phyloP scores from a whole-genome alignment of 2,113 vertebrate species.

The Cettia cetti region DNA sequence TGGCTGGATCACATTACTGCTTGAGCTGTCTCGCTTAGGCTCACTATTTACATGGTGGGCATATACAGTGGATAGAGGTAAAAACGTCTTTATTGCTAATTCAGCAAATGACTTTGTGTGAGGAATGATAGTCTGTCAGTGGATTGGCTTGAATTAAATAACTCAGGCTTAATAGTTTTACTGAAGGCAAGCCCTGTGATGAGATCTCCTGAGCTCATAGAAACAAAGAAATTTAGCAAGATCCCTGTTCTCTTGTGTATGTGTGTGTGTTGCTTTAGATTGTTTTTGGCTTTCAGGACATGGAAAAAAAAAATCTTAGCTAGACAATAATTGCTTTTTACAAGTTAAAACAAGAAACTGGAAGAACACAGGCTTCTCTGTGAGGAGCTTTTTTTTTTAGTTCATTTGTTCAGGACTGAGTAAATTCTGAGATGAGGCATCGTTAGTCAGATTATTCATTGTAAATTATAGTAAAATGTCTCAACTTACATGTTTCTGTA shows the following conservation, averaged over 20 bases:
- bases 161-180: background rate
- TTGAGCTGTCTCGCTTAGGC: background rate
- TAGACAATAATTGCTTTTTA: background rate
- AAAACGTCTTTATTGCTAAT: background rate
- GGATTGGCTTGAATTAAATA: background rate
- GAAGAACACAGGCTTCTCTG: background rate
- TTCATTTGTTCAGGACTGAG: background rate
- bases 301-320: background rate
- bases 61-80: background rate
- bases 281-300: background rate
- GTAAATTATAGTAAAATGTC: background rate
- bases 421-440: background rate
- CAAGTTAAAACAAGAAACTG: background rate
- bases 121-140: background rate
- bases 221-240: background rate
- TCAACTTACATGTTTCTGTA: background rate
- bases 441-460: background rate
- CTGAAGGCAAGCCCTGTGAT: background rate
- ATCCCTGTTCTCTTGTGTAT: background rate
- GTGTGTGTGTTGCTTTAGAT: background rate
- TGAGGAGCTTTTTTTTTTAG: constrained; percentile 4
- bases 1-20: background rate
- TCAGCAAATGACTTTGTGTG: background rate
- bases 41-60: background rate
- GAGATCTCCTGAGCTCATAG: background rate